These are phyloP conservation scores for Zaprionus tsacasi DNA, from an alignment of 1,140 invertebrate species.

Conservation along the genomic window DNA sequence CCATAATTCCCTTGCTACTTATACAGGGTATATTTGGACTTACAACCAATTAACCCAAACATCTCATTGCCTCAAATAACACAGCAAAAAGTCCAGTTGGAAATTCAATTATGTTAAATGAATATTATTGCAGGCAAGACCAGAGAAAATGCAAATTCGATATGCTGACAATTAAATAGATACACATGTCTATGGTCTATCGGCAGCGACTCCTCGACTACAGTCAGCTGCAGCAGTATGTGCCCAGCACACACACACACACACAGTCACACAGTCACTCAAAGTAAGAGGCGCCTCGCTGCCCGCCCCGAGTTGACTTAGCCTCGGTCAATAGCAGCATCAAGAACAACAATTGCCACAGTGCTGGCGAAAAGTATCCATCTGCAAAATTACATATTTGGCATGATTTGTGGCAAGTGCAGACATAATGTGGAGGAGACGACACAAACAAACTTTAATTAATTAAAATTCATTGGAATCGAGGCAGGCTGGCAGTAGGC, in stretches of 20 bases:
- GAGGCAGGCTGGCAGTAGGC: not conserved
- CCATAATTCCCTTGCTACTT: not conserved
- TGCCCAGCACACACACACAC: not conserved
- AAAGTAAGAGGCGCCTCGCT: constrained; percentile 4
- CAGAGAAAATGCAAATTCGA: constrained; percentile 4
- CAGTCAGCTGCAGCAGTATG: not conserved
- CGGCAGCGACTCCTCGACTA: not conserved
- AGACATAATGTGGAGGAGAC: constrained; percentile 52
- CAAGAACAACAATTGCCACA: constrained; percentile 2
- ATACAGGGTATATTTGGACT: not conserved
- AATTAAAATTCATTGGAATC: constrained; percentile 73
- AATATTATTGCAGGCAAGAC: constrained; percentile 5
- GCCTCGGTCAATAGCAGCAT: constrained; percentile 17
- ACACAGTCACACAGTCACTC: not conserved
- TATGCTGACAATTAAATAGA: not conserved
- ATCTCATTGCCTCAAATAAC: not conserved
- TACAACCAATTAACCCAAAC: not conserved
- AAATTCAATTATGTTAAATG: constrained; percentile 12
- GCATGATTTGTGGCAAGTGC: constrained; percentile 62
- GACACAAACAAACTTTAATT: constrained; percentile 71
- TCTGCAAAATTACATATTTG: constrained; percentile 23
- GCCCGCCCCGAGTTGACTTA: constrained; percentile 25
- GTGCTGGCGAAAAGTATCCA: constrained; percentile 24
- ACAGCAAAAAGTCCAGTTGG: not conserved
- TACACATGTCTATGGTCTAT: not conserved